Evolutionary conservation across 2,797 vertebrate species (phyloP), one percentile per base, ranked within the genome.

Genomic region (Eidolon dupreanum): DNA sequence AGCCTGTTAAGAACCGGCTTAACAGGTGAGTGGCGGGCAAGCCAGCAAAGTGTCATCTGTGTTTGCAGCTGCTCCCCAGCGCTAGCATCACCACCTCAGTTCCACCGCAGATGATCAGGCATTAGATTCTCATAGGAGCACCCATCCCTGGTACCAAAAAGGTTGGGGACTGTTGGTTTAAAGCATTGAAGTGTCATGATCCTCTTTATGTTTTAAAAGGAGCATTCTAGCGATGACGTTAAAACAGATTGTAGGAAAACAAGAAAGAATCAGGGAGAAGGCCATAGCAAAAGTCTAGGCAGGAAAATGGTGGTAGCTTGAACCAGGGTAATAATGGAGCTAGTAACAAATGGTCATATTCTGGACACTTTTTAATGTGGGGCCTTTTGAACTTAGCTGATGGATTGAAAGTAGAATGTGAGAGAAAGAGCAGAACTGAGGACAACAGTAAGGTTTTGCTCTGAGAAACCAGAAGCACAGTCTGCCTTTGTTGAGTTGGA

Each of bases 401-500:
- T 59, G 31, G 19, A 24, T 16, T 11, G 31, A 36, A 66, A 74
- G 33, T 57, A 17, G 46, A 38, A 15, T 15, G 31, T n/a, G 43
- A 75, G 43, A 74, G 65, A 12, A 68, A 84, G 84, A 38, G 28
- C 28, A n/a, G 36, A 49, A n/a, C 7, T 24, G 15, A 73, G 38
- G 9, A 36, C 16, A 6, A 43, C 11, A 26, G 51, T 16, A 8
- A n/a, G 33, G 51, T 31, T 84, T 63, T 63, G 51, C 49, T n/a
- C 57, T 0, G 3, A 65, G 65, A 49, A n/a, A 3, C 51, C 43
- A 36, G 86, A 49, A 53, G 26, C 6, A 0, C 0, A 2, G 15
- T 2, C 31, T 8, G 9, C 8, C 11, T n/a, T 31, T 26, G 33
- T 9, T 2, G 19, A 71, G 51, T 26, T 12, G 6, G 26, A 22